These are phyloP conservation scores for Rhabdomys dilectus DNA, from an alignment of 2,113 vertebrate genomes.

Conservation along the genomic window DNA sequence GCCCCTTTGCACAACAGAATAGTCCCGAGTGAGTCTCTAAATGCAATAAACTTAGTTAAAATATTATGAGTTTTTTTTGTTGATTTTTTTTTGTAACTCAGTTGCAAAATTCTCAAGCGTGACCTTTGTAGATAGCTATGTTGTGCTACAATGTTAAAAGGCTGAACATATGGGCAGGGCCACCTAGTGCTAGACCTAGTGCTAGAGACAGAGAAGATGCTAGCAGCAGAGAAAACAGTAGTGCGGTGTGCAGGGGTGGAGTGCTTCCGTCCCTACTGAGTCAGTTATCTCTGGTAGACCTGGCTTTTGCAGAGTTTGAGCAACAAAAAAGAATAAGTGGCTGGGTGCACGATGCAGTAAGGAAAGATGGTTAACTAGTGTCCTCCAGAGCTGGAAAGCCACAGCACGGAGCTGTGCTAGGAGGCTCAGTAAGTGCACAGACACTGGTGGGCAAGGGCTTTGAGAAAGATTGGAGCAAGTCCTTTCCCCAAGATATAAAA, in stretches of 20 bases:
- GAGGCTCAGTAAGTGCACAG: neutral
- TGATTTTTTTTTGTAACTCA: neutral
- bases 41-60: neutral
- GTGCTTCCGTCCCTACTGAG: neutral
- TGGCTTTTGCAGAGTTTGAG: neutral
- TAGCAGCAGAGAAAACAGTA: neutral
- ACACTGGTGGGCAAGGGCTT: neutral
- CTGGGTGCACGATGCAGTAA: neutral
- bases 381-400: too few relatives aligned
- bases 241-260: accelerated
- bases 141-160: neutral
- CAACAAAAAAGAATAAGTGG: neutral
- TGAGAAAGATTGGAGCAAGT: neutral
- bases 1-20: too few relatives aligned
- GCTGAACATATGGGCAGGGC: too few relatives aligned
- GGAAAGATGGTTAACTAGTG: neutral
- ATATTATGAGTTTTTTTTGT: neutral
- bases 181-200: neutral
- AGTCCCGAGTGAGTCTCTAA: neutral
- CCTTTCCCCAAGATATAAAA: neutral
- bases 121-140: neutral
- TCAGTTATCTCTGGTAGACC: neutral
- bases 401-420: too few relatives aligned
- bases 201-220: neutral
- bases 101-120: neutral